These are phyloP conservation scores for Dolomedes plantarius DNA, from an alignment of 2,888 invertebrate genomes.

Conservation along the genomic window DNA sequence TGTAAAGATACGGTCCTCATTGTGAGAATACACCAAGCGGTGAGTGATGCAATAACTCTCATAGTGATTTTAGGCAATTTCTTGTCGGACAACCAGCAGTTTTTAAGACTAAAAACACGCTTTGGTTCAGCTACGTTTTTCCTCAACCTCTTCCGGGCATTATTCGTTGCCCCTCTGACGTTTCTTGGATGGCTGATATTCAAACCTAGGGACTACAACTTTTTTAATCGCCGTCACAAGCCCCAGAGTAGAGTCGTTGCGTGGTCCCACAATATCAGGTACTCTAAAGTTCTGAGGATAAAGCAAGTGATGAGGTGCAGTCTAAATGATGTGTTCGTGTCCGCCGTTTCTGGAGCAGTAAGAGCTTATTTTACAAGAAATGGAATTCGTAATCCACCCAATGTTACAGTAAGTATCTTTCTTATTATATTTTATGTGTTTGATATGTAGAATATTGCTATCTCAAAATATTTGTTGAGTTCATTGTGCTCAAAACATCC, in stretches of 20 bases:
- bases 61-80: slow-evolving; percentile 75
- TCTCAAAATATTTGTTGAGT: too few species aligned
- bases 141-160: slow-evolving; percentile 78
- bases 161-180: slow-evolving; percentile 79
- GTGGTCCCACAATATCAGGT: slow-evolving; percentile 79
- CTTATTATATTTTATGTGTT: background rate
- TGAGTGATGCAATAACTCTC: slow-evolving; percentile 80
- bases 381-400: slow-evolving; percentile 79
- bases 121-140: slow-evolving; percentile 77
- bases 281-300: slow-evolving; percentile 77
- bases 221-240: slow-evolving; percentile 75
- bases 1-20: slow-evolving; percentile 78
- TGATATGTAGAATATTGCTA: too few species aligned
- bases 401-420: slow-evolving; percentile 77
- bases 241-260: slow-evolving; percentile 75
- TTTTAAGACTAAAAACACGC: slow-evolving; percentile 75
- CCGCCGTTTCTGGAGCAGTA: slow-evolving; percentile 79
- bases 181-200: slow-evolving; percentile 78
- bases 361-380: slow-evolving; percentile 78
- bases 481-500: too few species aligned
- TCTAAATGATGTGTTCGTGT: slow-evolving; percentile 80
- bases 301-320: slow-evolving; percentile 80
- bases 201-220: slow-evolving; percentile 78
- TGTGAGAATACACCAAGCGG: slow-evolving; percentile 79
- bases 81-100: slow-evolving; percentile 71